Base-by-base conservation (phyloP, 2,797 vertebrate species). In the Sebastes taczanowskii region DNA sequence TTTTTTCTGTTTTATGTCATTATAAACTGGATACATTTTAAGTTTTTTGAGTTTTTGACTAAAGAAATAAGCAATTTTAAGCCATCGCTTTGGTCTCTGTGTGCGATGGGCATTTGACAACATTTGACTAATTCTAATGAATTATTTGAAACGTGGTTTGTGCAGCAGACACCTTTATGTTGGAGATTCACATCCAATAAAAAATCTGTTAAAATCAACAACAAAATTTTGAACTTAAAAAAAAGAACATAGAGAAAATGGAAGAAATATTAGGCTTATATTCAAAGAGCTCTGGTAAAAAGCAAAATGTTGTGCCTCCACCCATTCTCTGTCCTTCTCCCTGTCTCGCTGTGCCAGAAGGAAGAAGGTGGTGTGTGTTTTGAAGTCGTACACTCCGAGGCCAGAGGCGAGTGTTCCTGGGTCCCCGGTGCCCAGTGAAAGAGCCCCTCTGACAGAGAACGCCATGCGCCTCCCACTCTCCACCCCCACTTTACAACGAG, bases 291-390 rank as follows among this genome's bases (percentile, higher is more conserved):
- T 55, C 1, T 23, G 22, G 1, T 38, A 14, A 10, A 23, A 67
- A 81, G 35, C 11, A 4, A 52, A 53, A 29, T 25, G 5, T 16
- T 79, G 25, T 7, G 42, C 7, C 5, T n/a, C 11, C 29, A 34
- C 11, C 14, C 53, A 27, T 29, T 38, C 11, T 20, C 11, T n/a
- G 1, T 71, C 20, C 61, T 35, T 10, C 46, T 52, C 1, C 6
- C 13, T 83, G 23, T 87, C 9, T 66, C n/a, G 23, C 53, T 59
- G 18, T 73, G 25, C 18, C 83, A 95, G 94, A 66, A 97, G 91
- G 86, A 96, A 96, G 93, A 97, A 96, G 84, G 94, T 95, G 75
- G 94, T 97, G 59, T 97, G 96, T 82, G 95, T 96, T 75, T 83
- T 97, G 82, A 96, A 96, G 88, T 96, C 92, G 0, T 95, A 95